Conservation (phyloP, 2,797 vertebrate species). For the Platyrinchus mystaceus region DNA sequence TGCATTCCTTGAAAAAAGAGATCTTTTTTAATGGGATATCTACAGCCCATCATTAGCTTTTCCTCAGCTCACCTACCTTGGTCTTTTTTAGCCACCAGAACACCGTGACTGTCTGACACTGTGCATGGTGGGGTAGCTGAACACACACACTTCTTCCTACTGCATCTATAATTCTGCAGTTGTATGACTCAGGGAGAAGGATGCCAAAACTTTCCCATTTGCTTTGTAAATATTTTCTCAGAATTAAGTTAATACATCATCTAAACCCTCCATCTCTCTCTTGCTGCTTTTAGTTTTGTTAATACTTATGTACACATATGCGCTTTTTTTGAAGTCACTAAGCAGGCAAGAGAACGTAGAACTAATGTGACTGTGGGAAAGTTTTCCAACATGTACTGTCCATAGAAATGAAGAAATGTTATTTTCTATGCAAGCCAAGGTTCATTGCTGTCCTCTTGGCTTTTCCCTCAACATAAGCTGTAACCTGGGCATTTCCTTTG, state of each 20-base stretch:
- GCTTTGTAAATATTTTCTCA: constrained; percentile 60
- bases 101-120: neutral
- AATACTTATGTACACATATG: neutral
- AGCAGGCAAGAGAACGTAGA: neutral
- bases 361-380: neutral
- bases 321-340: neutral
- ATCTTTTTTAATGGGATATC: neutral
- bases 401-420: neutral
- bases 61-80: neutral
- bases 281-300: neutral
- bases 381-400: neutral
- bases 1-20: neutral
- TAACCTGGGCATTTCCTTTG: neutral
- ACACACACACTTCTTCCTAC: neutral
- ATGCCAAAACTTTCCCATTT: constrained; percentile 25
- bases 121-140: neutral
- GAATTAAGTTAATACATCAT: constrained; percentile 2
- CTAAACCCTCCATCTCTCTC: neutral
- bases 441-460: neutral
- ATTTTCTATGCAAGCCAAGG: neutral
- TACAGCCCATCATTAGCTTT: neutral
- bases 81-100: neutral
- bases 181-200: neutral
- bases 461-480: neutral
- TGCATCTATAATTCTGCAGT: neutral